Evolutionary conservation across 1,140 invertebrate species (phyloP), one percentile per base, ranked within the genome.

Genomic region (Rhopalosiphum padi): DNA sequence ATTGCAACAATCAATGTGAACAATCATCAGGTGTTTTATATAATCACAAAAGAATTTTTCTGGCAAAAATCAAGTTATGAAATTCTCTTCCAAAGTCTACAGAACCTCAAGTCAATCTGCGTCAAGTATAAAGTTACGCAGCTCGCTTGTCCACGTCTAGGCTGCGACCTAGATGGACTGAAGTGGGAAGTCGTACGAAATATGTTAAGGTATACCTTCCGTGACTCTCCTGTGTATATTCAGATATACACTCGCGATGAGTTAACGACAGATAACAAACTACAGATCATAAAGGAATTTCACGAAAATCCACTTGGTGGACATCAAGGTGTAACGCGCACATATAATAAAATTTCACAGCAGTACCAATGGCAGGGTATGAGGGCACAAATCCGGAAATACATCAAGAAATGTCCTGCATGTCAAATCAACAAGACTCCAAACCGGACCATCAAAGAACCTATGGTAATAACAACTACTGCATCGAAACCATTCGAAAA

Each of bases 251-350:
- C 22, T 8, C 8, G 23, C 23, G 41, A 85, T 85, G 83, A 85
- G 41, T 11, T 85, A 30, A 30, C 41, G 22, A 7, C 11, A 35
- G 87, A 94, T 22, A 53, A 91, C 4, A 53, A 51, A 35, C 22
- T 25, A 15, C 41, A 23, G 21, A 18, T 82, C 15, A 82, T 94
- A 2, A 30, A 23, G 0, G 92, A 94, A 48, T 88, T 77, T 87
- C 92, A 94, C 88, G 35, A 94, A 43, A 83, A 21, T 43, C 41
- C 82, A 15, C 7, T 86, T 37, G 90, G 41, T 25, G 23, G 83
- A 25, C 23, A 55, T 23, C 53, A 55, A 55, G 53, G 53, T 55
- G 23, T 25, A n/a, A n/a, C n/a, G n/a, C n/a, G n/a, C n/a, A n/a
- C n/a, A n/a, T n/a, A n/a, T n/a, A n/a, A n/a, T n/a, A n/a, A n/a